Evolutionary conservation across 1,140 invertebrate species (phyloP), one percentile per base, ranked within the genome.

Genomic region (Phthorimaea operculella): DNA sequence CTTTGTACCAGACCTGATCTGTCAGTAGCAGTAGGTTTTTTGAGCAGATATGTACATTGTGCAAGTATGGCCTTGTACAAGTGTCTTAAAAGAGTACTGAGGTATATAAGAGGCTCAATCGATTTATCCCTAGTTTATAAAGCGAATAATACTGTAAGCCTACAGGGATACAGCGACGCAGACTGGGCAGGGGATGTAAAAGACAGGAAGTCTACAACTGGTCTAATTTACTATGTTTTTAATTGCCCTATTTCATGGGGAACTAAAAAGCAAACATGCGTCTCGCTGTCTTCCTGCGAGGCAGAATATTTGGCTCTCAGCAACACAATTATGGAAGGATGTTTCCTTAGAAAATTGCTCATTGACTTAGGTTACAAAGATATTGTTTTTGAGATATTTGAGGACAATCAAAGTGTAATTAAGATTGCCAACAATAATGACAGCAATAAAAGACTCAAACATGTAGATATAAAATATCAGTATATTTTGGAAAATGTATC

Each of bases 1-100:
- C 63, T 53, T 21, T 70, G 39, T 33, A 71, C 68, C n/a, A 64
- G 71, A 49, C 66, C 68, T 33, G 66, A 74, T 33, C 10, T 74
- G 4, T 69, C 59, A 61, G 50, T 64, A 50, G 28, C 68, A n/a
- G 52, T 74, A 11, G 63, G 61, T 15, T 51, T 74, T 11, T 57
- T 70, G 21, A 69, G 69, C 57, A 66, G 69, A 53, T 72, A 62
- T 51, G 62, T 66, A 50, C 55, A 63, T 47, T 52, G 33, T 54
- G 66, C 66, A 33, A 69, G 55, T 54, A 52, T 52, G 51, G 28
- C 33, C 4, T 59, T 71, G 21, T 60, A 61, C 45, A 60, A 10
- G 17, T 53, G 52, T 17, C 28, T 66, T 4, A 68, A 70, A 42
- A 63, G 66, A 58, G 59, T 73, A 10, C 57, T 73, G 10, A 18